Evolutionary conservation across 2,797 vertebrate species (phyloP), one percentile per base, ranked within the genome.

Genomic region (Peromyscus aztecus): DNA sequence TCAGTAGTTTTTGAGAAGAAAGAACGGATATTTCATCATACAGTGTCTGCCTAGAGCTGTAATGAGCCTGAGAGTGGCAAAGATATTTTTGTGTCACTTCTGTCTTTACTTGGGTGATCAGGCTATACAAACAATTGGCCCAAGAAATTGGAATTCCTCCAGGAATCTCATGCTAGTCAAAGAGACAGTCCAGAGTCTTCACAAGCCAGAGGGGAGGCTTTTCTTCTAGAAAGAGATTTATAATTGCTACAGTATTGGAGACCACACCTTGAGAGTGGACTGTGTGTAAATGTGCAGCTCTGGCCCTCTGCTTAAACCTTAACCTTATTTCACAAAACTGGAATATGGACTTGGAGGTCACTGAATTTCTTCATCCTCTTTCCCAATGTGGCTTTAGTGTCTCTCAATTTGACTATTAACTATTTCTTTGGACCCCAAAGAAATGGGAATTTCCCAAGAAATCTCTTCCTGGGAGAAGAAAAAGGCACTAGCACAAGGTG

Each of bases 131-230:
- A 61, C 7, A 27, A 40, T 7, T 82, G 1, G 6, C 14, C n/a
- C 23, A 61, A 40, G n/a, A 40, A 59, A 59, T 61, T 17, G 0
- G 23, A 81, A 81, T 81, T 24, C 31, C n/a, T 12, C 6, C 23
- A 40, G 55, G 23, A 82, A 82, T 59, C 7, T 24, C 3, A 82
- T 29, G 7, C 13, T 82, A 14, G n/a, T 59, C 8, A 40, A 82
- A 43, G 2, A 29, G 24, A 82, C 61, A 37, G 4, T 24, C 2
- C 17, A 17, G 40, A 61, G 27, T 3, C 24, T 61, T 17, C 6
- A 1, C 0, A 6, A 59, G 9, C 3, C 7, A 17, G 13, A 59
- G 0, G 23, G 23, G 34, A 59, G 7, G 37, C 2, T 24, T 57
- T 80, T n/a, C 34, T 82, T 31, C 57, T 82, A 19, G 27, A 61